Evolutionary conservation across 2,113 vertebrate species (phyloP).

Genomic region (Penelope pileata): DNA sequence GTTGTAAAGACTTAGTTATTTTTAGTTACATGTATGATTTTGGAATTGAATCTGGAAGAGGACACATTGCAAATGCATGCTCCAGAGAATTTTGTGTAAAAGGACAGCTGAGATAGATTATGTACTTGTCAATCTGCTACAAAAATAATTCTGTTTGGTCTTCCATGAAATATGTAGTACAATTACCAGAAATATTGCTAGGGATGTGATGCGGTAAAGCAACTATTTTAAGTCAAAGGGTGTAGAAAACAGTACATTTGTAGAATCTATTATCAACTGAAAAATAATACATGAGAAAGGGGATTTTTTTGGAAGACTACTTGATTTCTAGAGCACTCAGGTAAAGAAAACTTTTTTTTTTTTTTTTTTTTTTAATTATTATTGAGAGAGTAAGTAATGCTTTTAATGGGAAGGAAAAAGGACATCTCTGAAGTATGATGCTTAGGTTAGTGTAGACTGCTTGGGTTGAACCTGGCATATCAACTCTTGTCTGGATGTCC

Average conservation of each 20-base stretch:
- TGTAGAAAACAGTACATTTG: not conserved
- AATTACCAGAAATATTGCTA: not conserved
- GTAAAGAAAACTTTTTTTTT: not conserved
- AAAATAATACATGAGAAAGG: not conserved
- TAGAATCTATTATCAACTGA: not conserved
- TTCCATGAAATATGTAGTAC: conserved; percentile 20
- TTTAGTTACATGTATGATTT: conserved; percentile 6
- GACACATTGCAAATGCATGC: not conserved
- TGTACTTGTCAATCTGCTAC: not conserved
- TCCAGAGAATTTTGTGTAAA: conserved; percentile 31
- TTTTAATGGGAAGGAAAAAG: not conserved
- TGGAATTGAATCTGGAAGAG: not conserved
- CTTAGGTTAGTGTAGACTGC: not conserved
- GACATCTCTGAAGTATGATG: not conserved
- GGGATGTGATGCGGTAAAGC: not conserved
- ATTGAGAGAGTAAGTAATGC: not conserved
- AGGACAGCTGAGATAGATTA: conserved; percentile 20
- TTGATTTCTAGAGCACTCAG: not conserved
- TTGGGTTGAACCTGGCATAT: not conserved
- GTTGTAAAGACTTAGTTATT: conserved; percentile 18
- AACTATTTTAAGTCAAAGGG: not conserved
- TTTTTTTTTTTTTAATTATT: not conserved
- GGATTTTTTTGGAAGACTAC: not conserved
- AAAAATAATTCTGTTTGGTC: conserved; percentile 7
- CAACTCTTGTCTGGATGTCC: not conserved